Percentiles rank a stretch among this genome's conserved stretches.
These are phyloP conservation scores for Xenentodon cancila DNA, from an alignment of 2,797 vertebrate species.

Conservation along the genomic window DNA sequence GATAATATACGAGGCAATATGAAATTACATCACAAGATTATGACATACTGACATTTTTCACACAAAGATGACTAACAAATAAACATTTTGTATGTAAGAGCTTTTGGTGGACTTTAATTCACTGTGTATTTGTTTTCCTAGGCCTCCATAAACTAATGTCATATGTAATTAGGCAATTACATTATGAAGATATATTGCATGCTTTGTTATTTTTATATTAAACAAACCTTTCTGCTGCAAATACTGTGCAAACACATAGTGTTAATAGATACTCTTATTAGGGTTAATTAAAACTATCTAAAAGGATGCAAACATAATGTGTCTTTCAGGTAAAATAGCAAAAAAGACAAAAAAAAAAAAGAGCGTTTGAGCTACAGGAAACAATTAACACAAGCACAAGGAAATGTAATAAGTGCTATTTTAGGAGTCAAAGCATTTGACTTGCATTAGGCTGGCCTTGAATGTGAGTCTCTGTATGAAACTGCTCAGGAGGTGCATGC, in stretches of 20 bases:
- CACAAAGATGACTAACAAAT: constrained; percentile 3
- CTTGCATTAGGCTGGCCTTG: constrained; percentile 49
- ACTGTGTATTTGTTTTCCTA: constrained; percentile 45
- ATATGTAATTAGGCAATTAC: constrained; percentile 47
- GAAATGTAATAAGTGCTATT: constrained; percentile 49
- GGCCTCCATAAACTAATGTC: constrained; percentile 36
- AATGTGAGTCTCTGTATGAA: constrained; percentile 48
- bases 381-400: constrained; percentile 27
- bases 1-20: neutral
- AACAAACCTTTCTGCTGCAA: constrained; percentile 40
- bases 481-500: constrained; percentile 12
- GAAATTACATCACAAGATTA: neutral
- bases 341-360: constrained; percentile 9
- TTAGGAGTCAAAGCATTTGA: constrained; percentile 56
- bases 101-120: constrained; percentile 20
- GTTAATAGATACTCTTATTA: constrained; percentile 11
- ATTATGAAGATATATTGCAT: constrained; percentile 47
- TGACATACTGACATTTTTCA: neutral
- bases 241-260: constrained; percentile 11
- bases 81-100: constrained; percentile 3
- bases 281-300: constrained; percentile 18
- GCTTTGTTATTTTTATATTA: constrained; percentile 42
- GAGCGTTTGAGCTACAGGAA: constrained; percentile 9
- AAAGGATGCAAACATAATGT: constrained; percentile 25
- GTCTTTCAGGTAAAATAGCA: constrained; percentile 14